Evolutionary conservation across 37 sponge, comb jelly and placozoan genomes (phyloP).

Genomic region (Beroe ovata): DNA sequence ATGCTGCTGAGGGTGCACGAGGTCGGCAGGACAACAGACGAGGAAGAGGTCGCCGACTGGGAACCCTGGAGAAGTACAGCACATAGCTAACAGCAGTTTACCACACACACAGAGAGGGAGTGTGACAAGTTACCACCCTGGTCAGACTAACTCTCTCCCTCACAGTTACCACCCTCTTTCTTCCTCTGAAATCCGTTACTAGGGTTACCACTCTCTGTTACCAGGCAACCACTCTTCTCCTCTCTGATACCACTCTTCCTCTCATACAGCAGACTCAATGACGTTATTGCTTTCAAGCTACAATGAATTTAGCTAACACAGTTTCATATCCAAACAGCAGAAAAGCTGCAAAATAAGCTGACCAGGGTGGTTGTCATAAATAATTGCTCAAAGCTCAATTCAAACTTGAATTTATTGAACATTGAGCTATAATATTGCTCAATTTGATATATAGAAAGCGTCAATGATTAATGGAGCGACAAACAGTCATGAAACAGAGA

Average conservation of each 20-base stretch:
- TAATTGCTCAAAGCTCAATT: background rate
- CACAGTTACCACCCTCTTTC: no score
- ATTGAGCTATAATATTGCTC: no score
- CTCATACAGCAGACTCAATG: no score
- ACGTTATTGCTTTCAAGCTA: no score
- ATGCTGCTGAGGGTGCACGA: background rate
- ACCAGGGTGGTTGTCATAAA: background rate
- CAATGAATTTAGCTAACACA: background rate
- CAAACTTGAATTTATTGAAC: background rate
- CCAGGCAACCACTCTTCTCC: background rate
- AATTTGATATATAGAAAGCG: no score
- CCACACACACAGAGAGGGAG: no score
- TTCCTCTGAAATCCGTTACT: background rate
- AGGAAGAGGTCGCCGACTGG: background rate
- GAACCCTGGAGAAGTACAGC: slow-evolving; percentile 60
- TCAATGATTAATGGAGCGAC: no score
- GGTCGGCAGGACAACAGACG: background rate
- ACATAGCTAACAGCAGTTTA: slow-evolving; percentile 52
- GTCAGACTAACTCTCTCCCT: background rate
- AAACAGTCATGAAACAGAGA: no score
- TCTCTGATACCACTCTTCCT: no score
- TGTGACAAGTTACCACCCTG: background rate
- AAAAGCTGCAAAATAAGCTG: no score
- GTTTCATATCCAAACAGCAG: background rate
- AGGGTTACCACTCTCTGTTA: background rate